A percentile compares a stretch with the other conserved stretches of the same genome.
These are phyloP conservation scores for Ceramica pisi DNA, from an alignment of 2,888 invertebrate species.

Conservation along the genomic window DNA sequence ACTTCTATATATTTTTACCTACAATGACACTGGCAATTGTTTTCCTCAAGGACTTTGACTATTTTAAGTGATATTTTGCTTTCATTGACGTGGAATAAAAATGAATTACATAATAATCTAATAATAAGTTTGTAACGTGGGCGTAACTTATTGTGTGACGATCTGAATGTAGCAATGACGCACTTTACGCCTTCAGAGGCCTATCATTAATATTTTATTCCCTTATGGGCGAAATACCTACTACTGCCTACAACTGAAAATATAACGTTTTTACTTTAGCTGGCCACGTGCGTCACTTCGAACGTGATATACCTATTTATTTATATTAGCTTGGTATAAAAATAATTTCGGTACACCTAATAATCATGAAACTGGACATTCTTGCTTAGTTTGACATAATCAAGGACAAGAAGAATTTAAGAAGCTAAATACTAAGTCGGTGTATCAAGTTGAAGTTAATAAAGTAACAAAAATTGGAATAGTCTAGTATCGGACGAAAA, in stretches of 20 bases:
- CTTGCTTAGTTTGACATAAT: not conserved
- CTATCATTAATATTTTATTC: not conserved
- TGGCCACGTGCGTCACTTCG: not conserved
- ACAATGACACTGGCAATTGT: not conserved
- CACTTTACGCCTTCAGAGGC: slow-evolving; percentile 5
- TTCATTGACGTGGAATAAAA: slow-evolving; percentile 3
- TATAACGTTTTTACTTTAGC: not conserved
- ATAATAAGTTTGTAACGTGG: slow-evolving; percentile 26
- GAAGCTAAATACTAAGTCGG: not conserved
- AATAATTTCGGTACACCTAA: not conserved
- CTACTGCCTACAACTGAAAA: not conserved
- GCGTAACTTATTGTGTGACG: slow-evolving; percentile 29
- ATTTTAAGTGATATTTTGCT: not conserved
- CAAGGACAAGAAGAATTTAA: not conserved
- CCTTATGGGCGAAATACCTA: not conserved
- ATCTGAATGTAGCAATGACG: slow-evolving; percentile 32
- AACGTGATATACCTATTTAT: not conserved
- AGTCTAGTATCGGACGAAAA: not conserved
- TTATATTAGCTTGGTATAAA: not conserved
- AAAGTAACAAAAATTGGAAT: not conserved
- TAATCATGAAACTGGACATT: not conserved
- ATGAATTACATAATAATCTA: slow-evolving; percentile 15
- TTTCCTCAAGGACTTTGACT: not conserved
- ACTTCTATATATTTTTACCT: not conserved
- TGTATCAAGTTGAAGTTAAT: not conserved